Evolutionary conservation across 2,888 invertebrate species (phyloP).

Genomic region (Apamea crenata): DNA sequence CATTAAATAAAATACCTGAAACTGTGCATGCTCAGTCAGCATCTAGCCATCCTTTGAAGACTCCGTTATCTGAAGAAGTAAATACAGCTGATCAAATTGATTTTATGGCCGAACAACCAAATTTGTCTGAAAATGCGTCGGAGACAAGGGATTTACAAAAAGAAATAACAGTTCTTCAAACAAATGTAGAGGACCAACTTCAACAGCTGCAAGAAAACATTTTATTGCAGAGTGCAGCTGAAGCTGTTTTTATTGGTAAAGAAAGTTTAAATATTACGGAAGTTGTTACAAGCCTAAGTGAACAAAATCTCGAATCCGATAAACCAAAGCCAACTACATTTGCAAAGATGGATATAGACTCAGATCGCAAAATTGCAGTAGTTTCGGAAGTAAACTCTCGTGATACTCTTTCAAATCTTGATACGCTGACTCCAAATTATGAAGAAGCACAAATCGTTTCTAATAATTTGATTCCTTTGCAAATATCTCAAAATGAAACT

Average conservation of each 20-base stretch:
- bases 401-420: conserved; percentile 76
- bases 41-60: conserved; percentile 83
- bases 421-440: conserved; percentile 71
- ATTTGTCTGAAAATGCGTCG: conserved; percentile 75
- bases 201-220: conserved; percentile 89
- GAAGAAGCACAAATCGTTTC: conserved; percentile 82
- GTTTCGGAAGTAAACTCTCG: conserved; percentile 86
- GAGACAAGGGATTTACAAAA: conserved; percentile 81
- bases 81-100: conserved; percentile 84
- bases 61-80: conserved; percentile 84
- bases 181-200: conserved; percentile 88
- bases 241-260: conserved; percentile 89
- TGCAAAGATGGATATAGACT: conserved; percentile 88
- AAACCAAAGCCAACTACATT: conserved; percentile 81
- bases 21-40: conserved; percentile 72
- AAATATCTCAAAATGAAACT: conserved; percentile 83
- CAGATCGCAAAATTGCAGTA: conserved; percentile 88
- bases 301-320: conserved; percentile 83
- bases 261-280: conserved; percentile 91
- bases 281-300: conserved; percentile 86
- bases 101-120: conserved; percentile 70
- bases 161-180: conserved; percentile 83
- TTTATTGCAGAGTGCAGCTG: conserved; percentile 88
- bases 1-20: conserved; percentile 75
- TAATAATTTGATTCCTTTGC: conserved; percentile 76